Conservation (phyloP, 1,140 invertebrate species). For the Caenorhabditis remanei region DNA sequence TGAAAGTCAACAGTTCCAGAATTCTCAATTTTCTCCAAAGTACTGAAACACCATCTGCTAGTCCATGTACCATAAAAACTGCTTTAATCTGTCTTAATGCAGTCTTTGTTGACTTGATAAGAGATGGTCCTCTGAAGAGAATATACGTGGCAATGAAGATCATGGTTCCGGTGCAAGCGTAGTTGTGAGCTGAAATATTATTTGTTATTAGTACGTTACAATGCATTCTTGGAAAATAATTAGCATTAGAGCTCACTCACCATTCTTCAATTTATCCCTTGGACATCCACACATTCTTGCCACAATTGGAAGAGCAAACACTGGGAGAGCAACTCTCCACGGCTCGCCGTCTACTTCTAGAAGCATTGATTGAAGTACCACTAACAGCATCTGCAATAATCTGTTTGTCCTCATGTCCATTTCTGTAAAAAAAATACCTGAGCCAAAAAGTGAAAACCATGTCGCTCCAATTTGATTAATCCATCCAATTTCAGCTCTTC, state of each 20-base stretch:
- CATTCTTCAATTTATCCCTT: conserved; percentile 78
- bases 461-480: conserved; percentile 74
- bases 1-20: conserved; percentile 65
- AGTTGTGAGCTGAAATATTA: conserved; percentile 79
- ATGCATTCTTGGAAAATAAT: too few relatives aligned
- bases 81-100: conserved; percentile 70
- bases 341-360: conserved; percentile 79
- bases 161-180: conserved; percentile 78
- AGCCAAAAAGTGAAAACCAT: conserved; percentile 76
- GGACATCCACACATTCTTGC: conserved; percentile 79
- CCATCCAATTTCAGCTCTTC: conserved; percentile 68
- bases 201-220: neutral
- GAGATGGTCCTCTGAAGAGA: conserved; percentile 79
- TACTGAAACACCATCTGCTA: conserved; percentile 56
- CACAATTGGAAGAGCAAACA: conserved; percentile 80
- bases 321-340: conserved; percentile 78
- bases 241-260: neutral
- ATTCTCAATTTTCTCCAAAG: conserved; percentile 68
- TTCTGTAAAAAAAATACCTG: conserved; percentile 71
- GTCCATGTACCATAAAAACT: conserved; percentile 62
- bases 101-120: conserved; percentile 79
- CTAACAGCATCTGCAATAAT: conserved; percentile 78
- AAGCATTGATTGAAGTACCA: conserved; percentile 79
- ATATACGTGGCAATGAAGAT: conserved; percentile 79
- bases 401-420: neutral